Evolutionary conservation across 2,797 vertebrate species (phyloP).

Genomic region (Macropus fuliginosus): DNA sequence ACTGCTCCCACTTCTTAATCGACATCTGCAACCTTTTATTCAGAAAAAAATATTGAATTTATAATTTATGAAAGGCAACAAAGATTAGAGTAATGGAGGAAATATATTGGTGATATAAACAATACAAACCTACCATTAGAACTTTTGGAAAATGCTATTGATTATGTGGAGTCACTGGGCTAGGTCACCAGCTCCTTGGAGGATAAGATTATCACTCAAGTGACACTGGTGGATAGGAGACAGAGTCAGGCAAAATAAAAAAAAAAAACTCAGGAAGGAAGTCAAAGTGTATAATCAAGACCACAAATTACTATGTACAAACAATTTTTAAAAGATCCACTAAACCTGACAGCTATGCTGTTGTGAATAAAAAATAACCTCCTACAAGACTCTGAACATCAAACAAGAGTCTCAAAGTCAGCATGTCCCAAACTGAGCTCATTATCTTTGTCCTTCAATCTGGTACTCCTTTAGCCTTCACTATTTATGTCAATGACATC

Average conservation of each 20-base stretch:
- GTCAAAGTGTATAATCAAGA: background rate
- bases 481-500: constrained; percentile 1
- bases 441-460: background rate
- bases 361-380: background rate
- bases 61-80: background rate
- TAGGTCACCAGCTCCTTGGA: background rate
- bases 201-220: background rate
- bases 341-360: background rate
- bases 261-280: background rate
- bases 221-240: background rate
- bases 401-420: background rate
- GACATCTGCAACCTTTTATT: background rate
- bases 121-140: background rate
- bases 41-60: background rate
- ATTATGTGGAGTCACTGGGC: background rate
- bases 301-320: background rate
- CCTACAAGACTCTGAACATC: background rate
- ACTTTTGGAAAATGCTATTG: background rate
- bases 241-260: background rate
- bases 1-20: background rate
- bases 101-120: background rate
- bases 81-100: background rate
- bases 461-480: background rate
- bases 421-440: background rate
- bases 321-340: background rate